Base-by-base conservation (phyloP, 2,113 vertebrate species). In the Thalassarche chlororhynchos region DNA sequence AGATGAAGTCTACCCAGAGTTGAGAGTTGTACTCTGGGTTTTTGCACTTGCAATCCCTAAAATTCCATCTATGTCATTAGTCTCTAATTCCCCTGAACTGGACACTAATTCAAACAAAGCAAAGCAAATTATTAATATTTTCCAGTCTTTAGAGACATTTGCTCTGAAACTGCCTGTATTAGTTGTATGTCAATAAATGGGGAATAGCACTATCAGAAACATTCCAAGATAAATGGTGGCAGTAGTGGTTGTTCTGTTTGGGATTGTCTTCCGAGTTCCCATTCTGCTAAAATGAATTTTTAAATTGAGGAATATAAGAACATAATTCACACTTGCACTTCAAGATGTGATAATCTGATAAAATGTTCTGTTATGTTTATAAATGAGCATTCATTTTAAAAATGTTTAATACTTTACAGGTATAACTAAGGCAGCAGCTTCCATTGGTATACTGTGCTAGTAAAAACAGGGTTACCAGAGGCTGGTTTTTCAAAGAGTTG, bases 351-450 rank as follows among this genome's bases (percentile, higher is more conserved):
- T 49, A 40, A 82, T 40, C 58, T 52, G 31, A 44, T 34, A 23
- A 44, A 74, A 49, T 24, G 0, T 61, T 24, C 36, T 26, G 32
- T n/a, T 34, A 31, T 1, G 2, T 44, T 74, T 58, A 51, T 60
- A 68, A 82, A 75, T 14, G 28, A 74, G 14, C 36, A 23, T 10
- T 69, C 17, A 26, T 71, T 77, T 71, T 0, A 12, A 25, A 31
- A 25, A 6, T 5, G 5, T 12, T n/a, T 10, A 3, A 10, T 10
- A 1, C 2, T 57, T 54, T 15, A 14, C 19, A 18, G 14, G 40
- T 46, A 5, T 2, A 6, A 57, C 34, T 40, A 8, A 29, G 9
- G 65, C 51, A 76, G 62, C 25, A 87, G 51, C 18, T 36, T 36
- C 34, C 71, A 5, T 14, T 29, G 44, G 18, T 15, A 19, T 23